Evolutionary conservation across 2,113 vertebrate genomes (phyloP).

Genomic region (Gnathonemus longibarbis): DNA sequence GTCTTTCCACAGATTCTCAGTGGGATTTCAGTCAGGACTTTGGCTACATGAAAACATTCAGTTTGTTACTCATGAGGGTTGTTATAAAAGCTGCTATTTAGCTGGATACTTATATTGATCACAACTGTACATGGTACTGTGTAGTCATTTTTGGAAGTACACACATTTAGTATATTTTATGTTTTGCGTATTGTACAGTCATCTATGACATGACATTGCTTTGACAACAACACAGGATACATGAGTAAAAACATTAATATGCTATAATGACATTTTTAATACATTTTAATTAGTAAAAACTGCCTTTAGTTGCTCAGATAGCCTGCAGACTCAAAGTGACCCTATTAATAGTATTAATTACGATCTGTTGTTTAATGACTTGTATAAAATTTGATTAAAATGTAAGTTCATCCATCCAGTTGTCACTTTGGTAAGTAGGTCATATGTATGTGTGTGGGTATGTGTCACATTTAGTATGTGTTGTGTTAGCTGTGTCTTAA

Average conservation of each 20-base stretch:
- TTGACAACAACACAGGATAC: not conserved
- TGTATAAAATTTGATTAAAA: not conserved
- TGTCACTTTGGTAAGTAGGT: not conserved
- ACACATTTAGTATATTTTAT: not conserved
- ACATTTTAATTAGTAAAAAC: not conserved
- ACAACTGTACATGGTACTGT: not conserved
- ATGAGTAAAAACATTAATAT: not conserved
- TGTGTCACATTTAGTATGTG: not conserved
- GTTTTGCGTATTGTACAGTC: not conserved
- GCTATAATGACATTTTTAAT: not conserved
- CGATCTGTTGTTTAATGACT: not conserved
- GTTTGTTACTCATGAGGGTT: not conserved
- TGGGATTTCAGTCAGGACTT: constrained; percentile 5
- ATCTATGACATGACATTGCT: not conserved
- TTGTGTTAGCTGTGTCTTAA: not conserved
- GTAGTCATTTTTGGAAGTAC: not conserved
- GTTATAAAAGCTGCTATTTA: not conserved
- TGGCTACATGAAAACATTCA: not conserved
- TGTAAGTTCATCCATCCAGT: not conserved
- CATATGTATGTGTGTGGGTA: not conserved
- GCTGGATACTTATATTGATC: not conserved
- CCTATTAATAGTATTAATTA: not conserved
- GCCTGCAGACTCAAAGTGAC: not conserved
- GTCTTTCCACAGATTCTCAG: not conserved
- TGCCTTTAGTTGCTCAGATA: not conserved